These are phyloP conservation scores for Carcharodon carcharias DNA, from an alignment of 2,797 vertebrate genomes.

Conservation along the genomic window DNA sequence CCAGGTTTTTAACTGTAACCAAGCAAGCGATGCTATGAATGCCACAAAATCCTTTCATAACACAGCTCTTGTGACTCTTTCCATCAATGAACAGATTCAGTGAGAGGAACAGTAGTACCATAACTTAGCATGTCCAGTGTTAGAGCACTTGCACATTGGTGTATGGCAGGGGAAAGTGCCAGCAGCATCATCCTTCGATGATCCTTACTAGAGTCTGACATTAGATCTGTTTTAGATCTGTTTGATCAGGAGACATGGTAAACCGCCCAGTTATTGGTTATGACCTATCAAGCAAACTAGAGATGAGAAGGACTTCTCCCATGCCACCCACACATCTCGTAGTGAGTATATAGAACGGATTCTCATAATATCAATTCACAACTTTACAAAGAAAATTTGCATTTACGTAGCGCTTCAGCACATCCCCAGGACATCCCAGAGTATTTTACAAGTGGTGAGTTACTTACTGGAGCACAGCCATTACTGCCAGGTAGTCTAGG, in stretches of 20 bases:
- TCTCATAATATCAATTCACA: background rate
- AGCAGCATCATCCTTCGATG: background rate
- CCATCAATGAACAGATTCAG: background rate
- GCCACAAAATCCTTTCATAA: background rate
- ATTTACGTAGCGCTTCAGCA: background rate
- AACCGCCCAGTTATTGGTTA: background rate
- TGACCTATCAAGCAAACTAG: background rate
- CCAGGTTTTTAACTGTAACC: background rate
- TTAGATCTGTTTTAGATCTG: background rate
- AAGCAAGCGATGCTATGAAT: background rate
- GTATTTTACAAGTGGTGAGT: background rate
- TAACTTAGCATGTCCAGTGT: background rate
- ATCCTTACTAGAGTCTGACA: too few species aligned
- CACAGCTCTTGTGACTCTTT: background rate
- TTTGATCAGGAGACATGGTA: background rate
- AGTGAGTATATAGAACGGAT: background rate
- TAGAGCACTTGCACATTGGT: background rate
- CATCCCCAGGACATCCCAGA: background rate
- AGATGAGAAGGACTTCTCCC: background rate
- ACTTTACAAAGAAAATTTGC: background rate
- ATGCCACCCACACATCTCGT: background rate
- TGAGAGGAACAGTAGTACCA: background rate
- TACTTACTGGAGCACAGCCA: background rate
- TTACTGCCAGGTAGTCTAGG: background rate
- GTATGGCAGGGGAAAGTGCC: background rate